Evolutionary conservation across 1,140 invertebrate species (phyloP).

Genomic region (Caenorhabditis remanei): DNA sequence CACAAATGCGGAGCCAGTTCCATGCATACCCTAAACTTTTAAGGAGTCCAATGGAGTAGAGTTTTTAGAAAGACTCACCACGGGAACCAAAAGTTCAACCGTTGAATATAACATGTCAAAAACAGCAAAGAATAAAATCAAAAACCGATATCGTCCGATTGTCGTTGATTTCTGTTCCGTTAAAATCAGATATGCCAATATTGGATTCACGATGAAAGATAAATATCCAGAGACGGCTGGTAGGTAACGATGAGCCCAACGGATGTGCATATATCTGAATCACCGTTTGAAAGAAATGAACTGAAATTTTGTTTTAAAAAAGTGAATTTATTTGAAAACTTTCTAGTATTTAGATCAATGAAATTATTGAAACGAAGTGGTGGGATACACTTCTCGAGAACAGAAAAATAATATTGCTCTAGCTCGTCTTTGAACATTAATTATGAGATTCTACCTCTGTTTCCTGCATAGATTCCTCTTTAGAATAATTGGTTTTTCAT

Average conservation of each 20-base stretch:
- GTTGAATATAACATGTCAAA: conserved; percentile 6
- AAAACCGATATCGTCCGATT: neutral
- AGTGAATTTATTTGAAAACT: too few relatives aligned
- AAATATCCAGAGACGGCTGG: neutral
- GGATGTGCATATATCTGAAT: neutral
- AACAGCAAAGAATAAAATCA: neutral
- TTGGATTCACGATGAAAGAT: neutral
- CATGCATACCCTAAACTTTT: neutral
- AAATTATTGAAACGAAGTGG: too few relatives aligned
- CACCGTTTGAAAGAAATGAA: too few relatives aligned
- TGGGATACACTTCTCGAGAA: too few relatives aligned
- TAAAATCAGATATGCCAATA: neutral
- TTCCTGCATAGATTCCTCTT: too few relatives aligned
- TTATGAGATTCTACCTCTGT: too few relatives aligned
- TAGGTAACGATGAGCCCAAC: neutral
- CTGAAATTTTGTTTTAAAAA: too few relatives aligned
- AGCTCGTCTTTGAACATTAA: too few relatives aligned
- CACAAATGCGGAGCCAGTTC: neutral
- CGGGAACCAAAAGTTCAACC: neutral
- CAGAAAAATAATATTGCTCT: too few relatives aligned
- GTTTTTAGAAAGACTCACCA: neutral
- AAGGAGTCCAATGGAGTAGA: neutral
- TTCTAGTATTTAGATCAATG: too few relatives aligned
- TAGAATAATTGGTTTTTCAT: too few relatives aligned
- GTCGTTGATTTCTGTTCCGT: neutral